phyloP scores from a whole-genome alignment of 2,113 vertebrate species.

The Electrona antarctica region DNA sequence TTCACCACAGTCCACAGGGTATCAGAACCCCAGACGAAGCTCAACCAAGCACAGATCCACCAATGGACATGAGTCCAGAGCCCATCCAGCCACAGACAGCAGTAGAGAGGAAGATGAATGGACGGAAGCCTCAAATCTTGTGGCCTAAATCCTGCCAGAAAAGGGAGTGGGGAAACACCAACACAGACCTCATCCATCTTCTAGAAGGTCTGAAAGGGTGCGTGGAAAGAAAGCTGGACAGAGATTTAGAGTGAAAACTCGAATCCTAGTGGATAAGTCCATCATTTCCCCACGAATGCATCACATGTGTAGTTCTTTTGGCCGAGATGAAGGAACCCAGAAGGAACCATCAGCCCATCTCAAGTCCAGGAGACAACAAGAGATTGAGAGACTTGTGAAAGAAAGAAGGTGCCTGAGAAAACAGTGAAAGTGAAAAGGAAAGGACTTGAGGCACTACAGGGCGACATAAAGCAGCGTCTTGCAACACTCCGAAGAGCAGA shows the following conservation, averaged over 20 bases:
- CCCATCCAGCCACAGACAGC: background rate
- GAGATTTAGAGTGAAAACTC: constrained; percentile 11
- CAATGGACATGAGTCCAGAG: background rate
- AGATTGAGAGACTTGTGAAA: constrained; percentile 4
- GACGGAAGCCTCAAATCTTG: constrained; percentile 18
- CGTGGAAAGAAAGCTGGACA: constrained; percentile 26
- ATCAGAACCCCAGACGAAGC: constrained; percentile 13
- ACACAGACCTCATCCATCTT: background rate
- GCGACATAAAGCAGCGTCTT: background rate
- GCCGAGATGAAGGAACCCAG: background rate
- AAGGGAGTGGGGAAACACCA: too few relatives aligned
- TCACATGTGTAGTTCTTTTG: too few relatives aligned
- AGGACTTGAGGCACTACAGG: constrained; percentile 8
- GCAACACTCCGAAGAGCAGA: constrained; percentile 19
- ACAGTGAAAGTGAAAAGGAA: constrained; percentile 1
- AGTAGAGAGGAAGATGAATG: constrained; percentile 14
- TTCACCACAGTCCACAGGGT: too few relatives aligned
- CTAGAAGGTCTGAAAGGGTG: background rate
- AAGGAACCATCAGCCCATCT: constrained; percentile 8
- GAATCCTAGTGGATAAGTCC: too few relatives aligned
- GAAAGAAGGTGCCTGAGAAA: constrained; percentile 11
- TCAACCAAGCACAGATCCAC: background rate
- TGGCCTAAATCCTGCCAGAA: constrained; percentile 14
- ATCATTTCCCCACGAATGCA: too few relatives aligned
- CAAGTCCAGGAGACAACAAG: constrained; percentile 28